These are phyloP conservation scores for Habropoda laboriosa DNA, from an alignment of 1,140 invertebrate species.

Conservation along the genomic window DNA sequence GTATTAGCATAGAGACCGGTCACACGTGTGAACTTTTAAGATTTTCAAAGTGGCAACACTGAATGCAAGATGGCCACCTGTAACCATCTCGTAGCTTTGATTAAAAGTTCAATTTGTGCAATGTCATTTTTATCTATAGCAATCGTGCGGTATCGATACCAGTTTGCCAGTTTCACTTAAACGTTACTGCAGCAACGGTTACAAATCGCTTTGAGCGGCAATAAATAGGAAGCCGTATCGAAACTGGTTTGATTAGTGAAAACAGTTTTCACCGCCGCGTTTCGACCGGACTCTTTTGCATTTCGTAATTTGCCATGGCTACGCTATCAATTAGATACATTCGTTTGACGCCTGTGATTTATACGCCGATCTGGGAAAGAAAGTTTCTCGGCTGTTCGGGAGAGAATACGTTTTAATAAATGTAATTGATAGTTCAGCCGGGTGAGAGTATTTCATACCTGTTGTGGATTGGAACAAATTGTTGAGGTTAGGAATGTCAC, in stretches of 20 bases:
- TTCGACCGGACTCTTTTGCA: background rate
- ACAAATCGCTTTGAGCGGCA: background rate
- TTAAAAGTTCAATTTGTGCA: background rate
- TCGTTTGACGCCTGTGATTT: background rate
- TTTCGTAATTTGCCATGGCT: background rate
- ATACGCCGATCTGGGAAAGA: background rate
- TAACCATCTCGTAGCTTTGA: background rate
- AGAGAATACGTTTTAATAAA: background rate
- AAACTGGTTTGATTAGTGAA: conserved; percentile 46
- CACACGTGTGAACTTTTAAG: conserved; percentile 6
- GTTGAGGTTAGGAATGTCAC: too few relatives aligned
- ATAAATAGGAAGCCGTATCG: conserved; percentile 22
- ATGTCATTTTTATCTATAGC: background rate
- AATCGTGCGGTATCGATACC: background rate
- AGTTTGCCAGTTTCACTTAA: background rate
- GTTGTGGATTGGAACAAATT: too few relatives aligned
- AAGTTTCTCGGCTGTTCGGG: background rate
- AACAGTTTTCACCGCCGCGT: conserved; percentile 15
- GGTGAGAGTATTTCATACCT: too few relatives aligned
- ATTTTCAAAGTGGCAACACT: background rate
- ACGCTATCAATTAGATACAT: background rate
- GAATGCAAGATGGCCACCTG: background rate
- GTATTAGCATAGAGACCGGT: background rate
- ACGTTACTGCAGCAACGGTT: background rate
- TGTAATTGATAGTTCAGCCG: background rate